These are phyloP conservation scores for Acanthurus lineatus DNA, from an alignment of 2,797 vertebrate genomes.

Conservation along the genomic window DNA sequence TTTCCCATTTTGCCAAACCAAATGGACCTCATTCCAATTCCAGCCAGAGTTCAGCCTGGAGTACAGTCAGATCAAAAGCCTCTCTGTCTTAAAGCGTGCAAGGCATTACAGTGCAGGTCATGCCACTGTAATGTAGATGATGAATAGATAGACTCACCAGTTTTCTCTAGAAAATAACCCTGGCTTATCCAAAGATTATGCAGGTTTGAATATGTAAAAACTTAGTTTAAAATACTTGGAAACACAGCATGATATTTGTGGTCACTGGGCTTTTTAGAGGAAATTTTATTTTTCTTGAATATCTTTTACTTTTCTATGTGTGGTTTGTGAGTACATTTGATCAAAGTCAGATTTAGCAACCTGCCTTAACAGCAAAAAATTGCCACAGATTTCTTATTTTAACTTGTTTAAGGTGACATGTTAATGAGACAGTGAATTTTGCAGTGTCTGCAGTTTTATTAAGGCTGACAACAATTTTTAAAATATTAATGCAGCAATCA, in stretches of 20 bases:
- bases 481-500: neutral
- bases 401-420: neutral
- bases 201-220: neutral
- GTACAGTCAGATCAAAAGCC: constrained; percentile 51
- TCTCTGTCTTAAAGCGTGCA: constrained; percentile 39
- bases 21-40: constrained; percentile 44
- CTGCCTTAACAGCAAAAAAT: neutral
- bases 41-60: constrained; percentile 7
- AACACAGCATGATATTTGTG: neutral
- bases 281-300: neutral
- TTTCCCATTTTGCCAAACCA: constrained; percentile 48
- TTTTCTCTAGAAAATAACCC: constrained; percentile 18
- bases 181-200: constrained; percentile 11
- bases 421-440: neutral
- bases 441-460: neutral
- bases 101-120: constrained; percentile 39
- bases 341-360: neutral
- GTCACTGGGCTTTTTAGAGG: neutral
- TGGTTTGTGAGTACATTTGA: neutral
- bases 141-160: constrained; percentile 10
- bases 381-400: neutral
- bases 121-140: constrained; percentile 21
- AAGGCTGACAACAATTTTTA: neutral
- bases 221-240: neutral
- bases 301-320: neutral